These are phyloP conservation scores for Lasioglossum malachurum DNA, from an alignment of 2,888 invertebrate species.

Conservation along the genomic window DNA sequence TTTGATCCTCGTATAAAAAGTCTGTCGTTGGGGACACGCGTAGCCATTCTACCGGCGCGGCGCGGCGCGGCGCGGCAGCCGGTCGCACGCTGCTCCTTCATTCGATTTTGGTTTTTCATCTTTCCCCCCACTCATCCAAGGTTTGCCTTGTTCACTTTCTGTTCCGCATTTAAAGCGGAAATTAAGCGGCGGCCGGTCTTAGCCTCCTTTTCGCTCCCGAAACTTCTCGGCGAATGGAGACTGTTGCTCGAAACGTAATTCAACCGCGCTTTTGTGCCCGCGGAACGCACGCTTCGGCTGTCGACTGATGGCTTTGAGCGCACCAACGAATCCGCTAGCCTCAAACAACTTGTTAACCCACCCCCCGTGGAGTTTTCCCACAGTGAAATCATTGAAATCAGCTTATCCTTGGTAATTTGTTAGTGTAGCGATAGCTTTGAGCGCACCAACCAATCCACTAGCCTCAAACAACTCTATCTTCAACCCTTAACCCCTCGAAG, in stretches of 20 bases:
- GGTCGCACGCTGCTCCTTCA: background rate
- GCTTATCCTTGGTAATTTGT: background rate
- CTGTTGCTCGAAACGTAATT: slow-evolving; percentile 62
- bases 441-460: background rate
- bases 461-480: background rate
- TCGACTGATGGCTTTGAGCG: background rate
- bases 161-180: slow-evolving; percentile 69
- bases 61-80: background rate
- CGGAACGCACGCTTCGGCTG: slow-evolving; percentile 21
- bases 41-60: slow-evolving; percentile 30
- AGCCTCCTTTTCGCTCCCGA: slow-evolving; percentile 23
- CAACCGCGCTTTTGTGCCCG: slow-evolving; percentile 46
- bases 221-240: slow-evolving; percentile 38
- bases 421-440: background rate
- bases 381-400: background rate
- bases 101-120: slow-evolving; percentile 68
- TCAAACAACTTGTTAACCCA: background rate
- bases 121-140: background rate
- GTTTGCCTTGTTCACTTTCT: slow-evolving; percentile 45
- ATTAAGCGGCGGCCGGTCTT: slow-evolving; percentile 60
- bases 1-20: slow-evolving; percentile 25
- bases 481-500: background rate
- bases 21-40: background rate
- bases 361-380: background rate
- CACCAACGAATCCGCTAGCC: background rate